phyloP scores from a whole-genome alignment of 1,140 invertebrate genomes.

The Pygmarrhopalites habei region DNA sequence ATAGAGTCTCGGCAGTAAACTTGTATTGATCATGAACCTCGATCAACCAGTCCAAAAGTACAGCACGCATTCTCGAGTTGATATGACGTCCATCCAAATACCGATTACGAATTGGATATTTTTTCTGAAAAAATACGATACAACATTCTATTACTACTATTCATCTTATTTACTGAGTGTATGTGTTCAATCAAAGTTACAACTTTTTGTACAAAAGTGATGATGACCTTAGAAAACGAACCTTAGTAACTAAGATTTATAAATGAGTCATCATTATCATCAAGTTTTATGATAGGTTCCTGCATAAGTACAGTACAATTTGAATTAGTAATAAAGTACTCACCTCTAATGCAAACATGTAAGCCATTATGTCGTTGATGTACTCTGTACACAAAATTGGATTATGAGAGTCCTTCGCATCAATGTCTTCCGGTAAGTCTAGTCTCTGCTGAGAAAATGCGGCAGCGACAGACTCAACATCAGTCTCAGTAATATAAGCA shows the following conservation, averaged over 20 bases:
- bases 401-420: slow-evolving; percentile 64
- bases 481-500: background rate
- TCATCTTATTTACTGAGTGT: slow-evolving; percentile 2
- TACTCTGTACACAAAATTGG: slow-evolving; percentile 72
- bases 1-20: slow-evolving; percentile 82
- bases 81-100: slow-evolving; percentile 60
- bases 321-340: slow-evolving; percentile 23
- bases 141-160: background rate
- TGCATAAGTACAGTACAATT: no score
- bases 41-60: slow-evolving; percentile 88
- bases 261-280: no score
- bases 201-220: background rate
- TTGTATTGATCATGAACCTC: slow-evolving; percentile 85
- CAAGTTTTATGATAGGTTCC: no score
- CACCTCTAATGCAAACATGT: slow-evolving; percentile 64
- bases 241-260: no score
- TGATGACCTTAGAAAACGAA: slow-evolving; percentile 15
- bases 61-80: slow-evolving; percentile 74
- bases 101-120: slow-evolving; percentile 54
- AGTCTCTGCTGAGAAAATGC: background rate
- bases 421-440: slow-evolving; percentile 55
- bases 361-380: slow-evolving; percentile 75
- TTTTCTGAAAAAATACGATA: slow-evolving; percentile 43
- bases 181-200: background rate
- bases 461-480: background rate